phyloP scores from a whole-genome alignment of 2,888 invertebrate species.

The Ferdinandea cuprea region DNA sequence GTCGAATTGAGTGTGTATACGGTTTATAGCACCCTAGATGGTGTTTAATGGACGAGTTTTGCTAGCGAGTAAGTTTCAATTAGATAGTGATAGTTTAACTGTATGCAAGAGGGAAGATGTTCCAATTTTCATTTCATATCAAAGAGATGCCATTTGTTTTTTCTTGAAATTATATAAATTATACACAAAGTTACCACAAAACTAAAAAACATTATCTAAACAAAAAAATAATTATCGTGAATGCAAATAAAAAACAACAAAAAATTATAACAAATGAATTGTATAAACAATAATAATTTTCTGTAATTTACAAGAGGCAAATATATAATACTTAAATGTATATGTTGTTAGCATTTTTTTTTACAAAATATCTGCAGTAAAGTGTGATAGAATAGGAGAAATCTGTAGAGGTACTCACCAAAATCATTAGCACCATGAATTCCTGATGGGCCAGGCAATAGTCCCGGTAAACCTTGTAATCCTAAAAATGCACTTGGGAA shows the following conservation, averaged over 20 bases:
- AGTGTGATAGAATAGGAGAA: slow-evolving; percentile 7
- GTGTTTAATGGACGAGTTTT: slow-evolving; percentile 31
- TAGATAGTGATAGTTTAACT: slow-evolving; percentile 18
- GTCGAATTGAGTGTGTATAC: slow-evolving; percentile 38
- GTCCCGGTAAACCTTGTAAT: slow-evolving; percentile 90
- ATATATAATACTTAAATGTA: slow-evolving; percentile 73
- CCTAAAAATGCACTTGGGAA: slow-evolving; percentile 92
- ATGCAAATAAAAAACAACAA: slow-evolving; percentile 33
- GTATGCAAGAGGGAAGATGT: slow-evolving; percentile 9
- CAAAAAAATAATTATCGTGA: neutral
- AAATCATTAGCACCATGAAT: slow-evolving; percentile 92
- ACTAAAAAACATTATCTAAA: neutral
- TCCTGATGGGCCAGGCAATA: slow-evolving; percentile 94
- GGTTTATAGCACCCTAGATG: slow-evolving; percentile 64
- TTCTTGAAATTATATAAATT: neutral
- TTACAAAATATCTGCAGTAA: slow-evolving; percentile 36
- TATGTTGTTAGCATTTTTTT: slow-evolving; percentile 48
- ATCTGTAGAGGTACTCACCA: slow-evolving; percentile 85
- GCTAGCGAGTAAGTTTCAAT: slow-evolving; percentile 26
- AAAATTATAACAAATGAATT: slow-evolving; percentile 22
- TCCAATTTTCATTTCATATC: no score
- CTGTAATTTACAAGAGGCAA: slow-evolving; percentile 76
- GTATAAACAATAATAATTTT: slow-evolving; percentile 48
- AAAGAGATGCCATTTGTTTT: slow-evolving; percentile 54
- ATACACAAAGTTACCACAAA: slow-evolving; percentile 27